Base-by-base conservation (phyloP, 2,888 invertebrate species). In the Pseudococcus longispinus region DNA sequence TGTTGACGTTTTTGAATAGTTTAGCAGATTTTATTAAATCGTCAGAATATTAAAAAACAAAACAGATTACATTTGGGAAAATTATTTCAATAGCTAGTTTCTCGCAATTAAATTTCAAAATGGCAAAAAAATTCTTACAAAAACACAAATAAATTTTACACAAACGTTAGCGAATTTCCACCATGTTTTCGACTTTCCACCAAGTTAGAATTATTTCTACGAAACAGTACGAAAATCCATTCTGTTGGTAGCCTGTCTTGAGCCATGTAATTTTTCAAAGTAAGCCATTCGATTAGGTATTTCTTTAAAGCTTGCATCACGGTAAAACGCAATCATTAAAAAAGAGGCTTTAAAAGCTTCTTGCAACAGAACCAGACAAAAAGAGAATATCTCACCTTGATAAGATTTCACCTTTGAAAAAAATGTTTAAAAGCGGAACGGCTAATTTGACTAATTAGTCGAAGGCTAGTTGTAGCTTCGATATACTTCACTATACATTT, bases 271-370 rank as follows among this genome's bases (percentile, higher is more conserved):
- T 70, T 70, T 70, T 70, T 70, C 70, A 70, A 70, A 29, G 70
- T 70, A 70, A 70, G 70, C 70, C 29, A 70, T 70, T 70, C 70
- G 70, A 70, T 70, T 70, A 70, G 29, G 70, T 18, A 70, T 29
- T 70, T 18, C n/a, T 29, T 70, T 70, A 70, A 70, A 70, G 32
- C 70, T 29, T 65, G 65, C 32, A 32, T 70, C 70, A 70, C 70
- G 70, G 70, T 70, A 70, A 70, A 70, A 70, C 70, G 29, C 70
- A 70, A 70, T 70, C 70, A 70, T 70, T 70, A 70, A 70, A 70
- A 29, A 70, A 29, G 70, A 70, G 70, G 70, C 70, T 70, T 70
- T 70, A 70, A 70, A 29, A 70, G 70, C 70, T 70, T 70, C 18
- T 11, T n/a, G 15, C 29, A 29, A 70, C 13, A 70, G 29, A 29